These are phyloP conservation scores for Margaritifera margaritifera DNA, from an alignment of 2,888 invertebrate species.

Conservation along the genomic window DNA sequence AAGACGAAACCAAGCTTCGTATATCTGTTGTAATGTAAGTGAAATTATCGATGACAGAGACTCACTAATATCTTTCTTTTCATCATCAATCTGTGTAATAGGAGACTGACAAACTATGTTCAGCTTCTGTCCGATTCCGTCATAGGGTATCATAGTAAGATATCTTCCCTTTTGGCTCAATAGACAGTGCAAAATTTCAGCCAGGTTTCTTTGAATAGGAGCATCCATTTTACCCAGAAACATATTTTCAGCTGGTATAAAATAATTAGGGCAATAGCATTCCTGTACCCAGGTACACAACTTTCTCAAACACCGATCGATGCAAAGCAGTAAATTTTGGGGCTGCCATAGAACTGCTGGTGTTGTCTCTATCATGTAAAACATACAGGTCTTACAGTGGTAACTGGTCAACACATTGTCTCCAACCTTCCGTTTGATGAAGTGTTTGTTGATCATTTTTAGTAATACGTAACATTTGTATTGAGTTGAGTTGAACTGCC, in stretches of 20 bases:
- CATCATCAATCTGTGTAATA: too few relatives aligned
- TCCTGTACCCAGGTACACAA: not conserved
- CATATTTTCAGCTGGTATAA: slow-evolving; percentile 10
- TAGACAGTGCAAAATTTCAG: too few relatives aligned
- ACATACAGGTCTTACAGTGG: slow-evolving; percentile 7
- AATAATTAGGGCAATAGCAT: slow-evolving; percentile 3
- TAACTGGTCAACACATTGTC: slow-evolving; percentile 1
- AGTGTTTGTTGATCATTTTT: slow-evolving; percentile 5
- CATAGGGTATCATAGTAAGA: too few relatives aligned
- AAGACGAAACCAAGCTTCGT: too few relatives aligned
- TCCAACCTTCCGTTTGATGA: not conserved
- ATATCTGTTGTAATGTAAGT: too few relatives aligned
- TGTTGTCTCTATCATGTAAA: slow-evolving; percentile 3
- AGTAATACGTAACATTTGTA: slow-evolving; percentile 1
- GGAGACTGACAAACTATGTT: too few relatives aligned
- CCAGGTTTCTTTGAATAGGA: too few relatives aligned
- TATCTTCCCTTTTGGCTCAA: too few relatives aligned
- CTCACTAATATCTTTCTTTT: too few relatives aligned
- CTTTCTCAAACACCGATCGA: not conserved
- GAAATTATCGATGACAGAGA: too few relatives aligned
- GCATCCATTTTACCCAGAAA: not conserved
- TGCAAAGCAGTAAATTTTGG: not conserved
- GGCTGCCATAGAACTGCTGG: not conserved
- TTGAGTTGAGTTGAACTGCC: too few relatives aligned
- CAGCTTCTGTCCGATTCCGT: too few relatives aligned